phyloP scores from a whole-genome alignment of 2,797 vertebrate species.

The Tauraco hartlaubi region DNA sequence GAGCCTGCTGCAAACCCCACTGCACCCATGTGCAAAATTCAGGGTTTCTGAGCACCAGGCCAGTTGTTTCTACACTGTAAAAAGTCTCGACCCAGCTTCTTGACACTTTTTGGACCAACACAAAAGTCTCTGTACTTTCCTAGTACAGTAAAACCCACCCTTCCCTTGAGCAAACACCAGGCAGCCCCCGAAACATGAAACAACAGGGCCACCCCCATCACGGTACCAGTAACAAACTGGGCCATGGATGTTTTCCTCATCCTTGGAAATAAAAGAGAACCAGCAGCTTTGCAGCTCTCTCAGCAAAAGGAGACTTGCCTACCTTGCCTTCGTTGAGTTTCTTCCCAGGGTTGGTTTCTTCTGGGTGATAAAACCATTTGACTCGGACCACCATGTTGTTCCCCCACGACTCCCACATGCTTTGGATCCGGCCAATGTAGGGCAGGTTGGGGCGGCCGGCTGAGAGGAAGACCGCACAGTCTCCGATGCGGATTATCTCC shows the following conservation, averaged over 20 bases:
- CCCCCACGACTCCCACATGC: constrained; percentile 99
- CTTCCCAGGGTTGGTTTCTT: constrained; percentile 97
- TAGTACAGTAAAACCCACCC: background rate
- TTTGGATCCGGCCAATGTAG: constrained; percentile 98
- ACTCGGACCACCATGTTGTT: constrained; percentile 99
- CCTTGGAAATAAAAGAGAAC: background rate
- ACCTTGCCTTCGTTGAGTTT: constrained; percentile 98
- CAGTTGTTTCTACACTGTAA: background rate
- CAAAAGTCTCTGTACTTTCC: background rate
- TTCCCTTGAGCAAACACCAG: background rate
- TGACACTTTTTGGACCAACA: background rate
- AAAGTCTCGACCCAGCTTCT: background rate
- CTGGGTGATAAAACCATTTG: constrained; percentile 99
- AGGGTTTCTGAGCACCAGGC: background rate
- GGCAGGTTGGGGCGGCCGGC: constrained; percentile 97
- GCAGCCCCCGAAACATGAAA: background rate
- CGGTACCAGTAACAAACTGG: background rate
- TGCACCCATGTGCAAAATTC: accelerated
- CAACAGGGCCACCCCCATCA: accelerated
- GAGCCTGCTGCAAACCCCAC: background rate
- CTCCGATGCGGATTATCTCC: constrained; percentile 97
- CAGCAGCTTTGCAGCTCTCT: background rate
- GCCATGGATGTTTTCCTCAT: background rate
- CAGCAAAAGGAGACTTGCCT: background rate
- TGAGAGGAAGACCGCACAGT: constrained; percentile 96